These are phyloP conservation scores for Pachypanchax playfairii DNA, from an alignment of 2,113 vertebrate species.

Conservation along the genomic window DNA sequence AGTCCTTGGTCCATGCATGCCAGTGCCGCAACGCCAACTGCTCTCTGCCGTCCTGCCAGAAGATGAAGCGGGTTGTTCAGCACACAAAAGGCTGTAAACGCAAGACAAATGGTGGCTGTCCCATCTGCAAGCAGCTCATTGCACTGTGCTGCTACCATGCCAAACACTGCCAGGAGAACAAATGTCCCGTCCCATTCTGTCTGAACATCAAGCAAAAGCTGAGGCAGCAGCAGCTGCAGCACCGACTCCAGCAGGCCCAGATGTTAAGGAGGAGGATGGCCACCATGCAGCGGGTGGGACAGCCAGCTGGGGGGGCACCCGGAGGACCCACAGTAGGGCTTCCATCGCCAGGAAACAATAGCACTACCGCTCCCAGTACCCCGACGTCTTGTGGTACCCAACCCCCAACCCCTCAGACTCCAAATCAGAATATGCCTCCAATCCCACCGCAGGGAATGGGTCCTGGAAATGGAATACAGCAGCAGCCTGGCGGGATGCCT, in stretches of 20 bases:
- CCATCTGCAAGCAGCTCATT: conserved; percentile 98
- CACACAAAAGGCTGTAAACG: conserved; percentile 97
- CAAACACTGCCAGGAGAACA: conserved; percentile 99
- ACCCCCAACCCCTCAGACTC: conserved; percentile 89
- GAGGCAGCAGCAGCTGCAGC: conserved; percentile 95
- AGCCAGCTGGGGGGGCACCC: conserved; percentile 76
- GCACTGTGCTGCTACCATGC: conserved; percentile 98
- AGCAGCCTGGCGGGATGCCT: conserved; percentile 64
- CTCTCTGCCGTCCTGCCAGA: conserved; percentile 95
- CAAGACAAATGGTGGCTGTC: conserved; percentile 96
- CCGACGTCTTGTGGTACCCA: conserved; percentile 91
- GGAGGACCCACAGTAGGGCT: conserved; percentile 79
- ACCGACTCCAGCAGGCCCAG: conserved; percentile 95
- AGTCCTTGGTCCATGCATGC: conserved; percentile 95
- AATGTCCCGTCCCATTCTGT: conserved; percentile 97
- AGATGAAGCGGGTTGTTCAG: conserved; percentile 98
- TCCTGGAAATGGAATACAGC: conserved; percentile 58
- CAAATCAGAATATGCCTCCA: conserved; percentile 74
- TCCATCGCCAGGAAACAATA: conserved; percentile 84
- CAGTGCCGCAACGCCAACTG: conserved; percentile 99
- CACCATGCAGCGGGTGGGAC: conserved; percentile 92
- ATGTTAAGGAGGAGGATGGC: conserved; percentile 96
- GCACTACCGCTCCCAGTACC: conserved; percentile 83
- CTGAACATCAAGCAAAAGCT: conserved; percentile 99
- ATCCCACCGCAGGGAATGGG: conserved; percentile 67